These are phyloP conservation scores for Sarcoramphus papa DNA, from an alignment of 2,797 vertebrate species.

Conservation along the genomic window DNA sequence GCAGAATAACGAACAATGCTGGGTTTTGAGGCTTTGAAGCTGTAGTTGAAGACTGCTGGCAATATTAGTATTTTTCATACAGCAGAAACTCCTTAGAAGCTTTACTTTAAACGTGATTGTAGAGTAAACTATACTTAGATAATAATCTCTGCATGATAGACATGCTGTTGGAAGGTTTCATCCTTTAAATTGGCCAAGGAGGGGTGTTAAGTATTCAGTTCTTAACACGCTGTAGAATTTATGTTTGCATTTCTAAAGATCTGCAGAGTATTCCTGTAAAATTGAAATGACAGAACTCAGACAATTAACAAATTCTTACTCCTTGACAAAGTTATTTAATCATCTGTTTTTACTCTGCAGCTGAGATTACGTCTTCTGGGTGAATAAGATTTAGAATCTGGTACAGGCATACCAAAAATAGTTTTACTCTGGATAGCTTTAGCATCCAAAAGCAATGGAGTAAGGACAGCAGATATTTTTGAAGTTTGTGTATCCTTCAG, in stretches of 20 bases:
- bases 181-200: background rate
- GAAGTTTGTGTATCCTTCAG: background rate
- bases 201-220: background rate
- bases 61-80: background rate
- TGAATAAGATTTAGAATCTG: background rate
- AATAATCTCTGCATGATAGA: background rate
- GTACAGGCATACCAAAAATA: background rate
- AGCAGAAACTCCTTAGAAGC: background rate
- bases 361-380: background rate
- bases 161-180: background rate
- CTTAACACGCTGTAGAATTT: background rate
- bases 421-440: background rate
- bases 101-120: background rate
- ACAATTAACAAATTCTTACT: slow-evolving; percentile 5
- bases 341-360: background rate
- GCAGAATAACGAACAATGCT: background rate
- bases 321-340: background rate
- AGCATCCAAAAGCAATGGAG: background rate
- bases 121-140: background rate
- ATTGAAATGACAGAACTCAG: background rate
- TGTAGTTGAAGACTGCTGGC: background rate
- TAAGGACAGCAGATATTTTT: background rate
- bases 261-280: background rate
- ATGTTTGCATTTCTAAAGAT: background rate
- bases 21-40: background rate